phyloP scores from a whole-genome alignment of 2,888 invertebrate species.

The Lepidocyrtinus sp. region DNA sequence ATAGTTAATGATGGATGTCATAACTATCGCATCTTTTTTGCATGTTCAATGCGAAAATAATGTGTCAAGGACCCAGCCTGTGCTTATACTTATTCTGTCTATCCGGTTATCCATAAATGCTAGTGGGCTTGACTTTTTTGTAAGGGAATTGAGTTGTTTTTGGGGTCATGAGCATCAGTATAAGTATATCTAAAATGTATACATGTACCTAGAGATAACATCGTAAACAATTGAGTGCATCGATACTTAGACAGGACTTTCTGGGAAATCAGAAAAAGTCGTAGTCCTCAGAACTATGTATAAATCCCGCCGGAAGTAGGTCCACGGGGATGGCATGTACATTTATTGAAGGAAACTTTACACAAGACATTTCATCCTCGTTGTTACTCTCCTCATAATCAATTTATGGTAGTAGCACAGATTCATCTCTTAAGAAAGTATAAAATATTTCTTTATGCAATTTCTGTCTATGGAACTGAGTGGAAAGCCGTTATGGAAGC shows the following conservation, averaged over 20 bases:
- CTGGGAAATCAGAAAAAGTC: not conserved
- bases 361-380: not conserved
- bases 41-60: constrained; percentile 29
- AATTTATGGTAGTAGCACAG: constrained; percentile 7
- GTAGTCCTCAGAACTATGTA: not conserved
- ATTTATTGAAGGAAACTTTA: constrained; percentile 1
- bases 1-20: constrained; percentile 17
- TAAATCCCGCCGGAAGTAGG: constrained; percentile 6
- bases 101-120: constrained; percentile 3
- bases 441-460: constrained; percentile 7
- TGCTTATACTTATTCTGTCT: constrained; percentile 23
- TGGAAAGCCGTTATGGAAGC: not conserved
- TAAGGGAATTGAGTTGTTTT: constrained; percentile 18
- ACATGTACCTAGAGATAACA: not conserved
- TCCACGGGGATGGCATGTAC: not conserved
- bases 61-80: constrained; percentile 48
- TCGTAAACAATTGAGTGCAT: constrained; percentile 23
- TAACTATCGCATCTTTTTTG: constrained; percentile 18
- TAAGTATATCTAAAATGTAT: constrained; percentile 7
- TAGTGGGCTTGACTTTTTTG: constrained; percentile 7
- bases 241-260: not conserved
- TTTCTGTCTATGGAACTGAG: not conserved
- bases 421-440: not conserved
- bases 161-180: constrained; percentile 27
- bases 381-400: not conserved